These are phyloP conservation scores for Tenthredo mesomela DNA, from an alignment of 2,888 invertebrate genomes.

Conservation along the genomic window DNA sequence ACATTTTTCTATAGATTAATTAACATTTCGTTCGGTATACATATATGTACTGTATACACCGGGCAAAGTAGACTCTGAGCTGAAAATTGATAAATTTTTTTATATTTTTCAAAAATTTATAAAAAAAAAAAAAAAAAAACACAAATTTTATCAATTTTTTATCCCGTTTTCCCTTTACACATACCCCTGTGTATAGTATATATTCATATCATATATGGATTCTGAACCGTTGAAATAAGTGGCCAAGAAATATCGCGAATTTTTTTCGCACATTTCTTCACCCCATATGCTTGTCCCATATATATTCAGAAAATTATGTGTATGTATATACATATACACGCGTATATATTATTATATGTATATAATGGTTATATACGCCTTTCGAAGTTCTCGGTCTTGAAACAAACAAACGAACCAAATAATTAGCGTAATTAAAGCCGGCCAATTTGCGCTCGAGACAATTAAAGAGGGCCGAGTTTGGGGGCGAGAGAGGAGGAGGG, in stretches of 20 bases:
- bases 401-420: constrained; percentile 69
- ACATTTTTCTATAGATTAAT: neutral
- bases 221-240: too few relatives aligned
- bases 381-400: constrained; percentile 43
- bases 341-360: neutral
- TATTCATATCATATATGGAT: neutral
- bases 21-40: neutral
- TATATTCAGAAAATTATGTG: neutral
- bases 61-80: too few relatives aligned
- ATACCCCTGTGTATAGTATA: neutral
- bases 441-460: constrained; percentile 68
- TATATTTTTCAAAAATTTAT: too few relatives aligned
- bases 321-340: neutral
- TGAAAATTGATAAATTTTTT: too few relatives aligned
- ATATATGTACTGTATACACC: neutral
- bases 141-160: too few relatives aligned
- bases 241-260: too few relatives aligned
- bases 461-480: constrained; percentile 46
- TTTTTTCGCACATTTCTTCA: neutral
- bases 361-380: neutral
- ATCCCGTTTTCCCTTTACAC: too few relatives aligned
- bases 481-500: constrained; percentile 59
- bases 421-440: constrained; percentile 76
- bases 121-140: too few relatives aligned
- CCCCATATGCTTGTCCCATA: neutral